Evolutionary conservation across 2,113 vertebrate species (phyloP), one percentile per base, ranked within the genome.

Genomic region (Perca flavescens): DNA sequence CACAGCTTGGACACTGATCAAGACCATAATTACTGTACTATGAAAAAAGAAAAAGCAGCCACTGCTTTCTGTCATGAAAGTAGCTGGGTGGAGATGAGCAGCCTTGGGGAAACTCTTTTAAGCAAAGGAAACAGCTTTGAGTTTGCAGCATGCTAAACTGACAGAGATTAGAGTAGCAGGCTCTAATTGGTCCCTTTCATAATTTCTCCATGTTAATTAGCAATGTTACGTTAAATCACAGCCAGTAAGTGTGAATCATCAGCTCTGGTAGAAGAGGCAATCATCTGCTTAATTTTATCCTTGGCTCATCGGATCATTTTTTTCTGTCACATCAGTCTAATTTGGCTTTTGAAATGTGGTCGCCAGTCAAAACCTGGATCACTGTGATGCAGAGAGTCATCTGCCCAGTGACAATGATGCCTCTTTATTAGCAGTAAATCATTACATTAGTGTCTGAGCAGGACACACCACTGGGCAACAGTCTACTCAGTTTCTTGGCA

Each of bases 401-500:
- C 74, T 83, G 79, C 80, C 84, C 88, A 71, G 70, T 53, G 79
- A 88, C 86, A 82, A 86, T 88, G 86, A 87, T 85, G 87, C 84
- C 74, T 84, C 70, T 90, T 90, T 87, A 91, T 93, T 84, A 90
- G 85, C 70, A 69, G 70, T 79, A 79, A 89, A 91, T 91, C 85
- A 90, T 89, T 83, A 74, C 87, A 90, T 90, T 91, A 92, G 67
- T 63, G 25, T 86, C 72, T 56, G 87, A 90, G 83, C 77, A 43
- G 79, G 77, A 77, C 80, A 81, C 79, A 72, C 77, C 69, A 79
- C 80, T 82, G 88, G 90, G 82, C 90, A 86, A 58, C 73, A 50
- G 89, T 86, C 78, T 71, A 34, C 82, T 90, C 90, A 50, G 87
- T 77, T 84, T 78, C 66, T 83, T 89, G 91, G 92, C 89, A 72